These are phyloP conservation scores for Apotomis betuletana DNA, from an alignment of 2,888 invertebrate species.

Conservation along the genomic window DNA sequence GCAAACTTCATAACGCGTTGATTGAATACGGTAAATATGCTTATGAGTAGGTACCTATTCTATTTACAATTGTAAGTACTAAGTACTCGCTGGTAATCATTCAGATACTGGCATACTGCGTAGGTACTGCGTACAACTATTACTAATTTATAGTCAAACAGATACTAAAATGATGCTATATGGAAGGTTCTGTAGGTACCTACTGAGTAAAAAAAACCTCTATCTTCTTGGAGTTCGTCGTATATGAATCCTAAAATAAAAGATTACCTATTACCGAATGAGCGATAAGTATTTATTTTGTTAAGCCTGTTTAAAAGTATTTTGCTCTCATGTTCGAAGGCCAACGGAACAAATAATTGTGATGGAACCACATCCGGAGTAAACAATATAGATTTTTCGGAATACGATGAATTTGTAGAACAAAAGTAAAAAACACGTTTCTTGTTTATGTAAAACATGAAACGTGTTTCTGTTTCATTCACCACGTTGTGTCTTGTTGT, in stretches of 20 bases:
- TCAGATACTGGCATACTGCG: no score
- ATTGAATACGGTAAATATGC: conserved; percentile 13
- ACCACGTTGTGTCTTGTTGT: no score
- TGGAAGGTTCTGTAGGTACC: no score
- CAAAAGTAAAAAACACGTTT: neutral
- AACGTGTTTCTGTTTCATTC: no score
- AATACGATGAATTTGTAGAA: neutral
- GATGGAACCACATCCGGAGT: conserved; percentile 29
- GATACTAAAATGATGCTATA: no score
- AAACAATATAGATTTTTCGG: conserved; percentile 27
- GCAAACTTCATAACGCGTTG: conserved; percentile 9
- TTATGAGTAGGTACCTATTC: neutral
- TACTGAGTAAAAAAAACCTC: no score
- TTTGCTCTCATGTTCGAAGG: neutral
- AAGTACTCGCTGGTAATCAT: neutral
- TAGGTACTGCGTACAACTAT: no score
- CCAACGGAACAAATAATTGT: conserved; percentile 34
- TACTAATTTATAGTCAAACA: no score
- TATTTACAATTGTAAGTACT: neutral
- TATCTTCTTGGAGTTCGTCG: no score
- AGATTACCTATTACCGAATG: no score
- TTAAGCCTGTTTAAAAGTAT: neutral
- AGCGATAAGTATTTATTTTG: neutral
- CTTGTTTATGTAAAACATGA: neutral
- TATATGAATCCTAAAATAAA: no score